Percentiles rank a stretch among this genome's conserved stretches.
These are phyloP conservation scores for Odontesthes bonariensis DNA, from an alignment of 2,113 vertebrate species.

Conservation along the genomic window DNA sequence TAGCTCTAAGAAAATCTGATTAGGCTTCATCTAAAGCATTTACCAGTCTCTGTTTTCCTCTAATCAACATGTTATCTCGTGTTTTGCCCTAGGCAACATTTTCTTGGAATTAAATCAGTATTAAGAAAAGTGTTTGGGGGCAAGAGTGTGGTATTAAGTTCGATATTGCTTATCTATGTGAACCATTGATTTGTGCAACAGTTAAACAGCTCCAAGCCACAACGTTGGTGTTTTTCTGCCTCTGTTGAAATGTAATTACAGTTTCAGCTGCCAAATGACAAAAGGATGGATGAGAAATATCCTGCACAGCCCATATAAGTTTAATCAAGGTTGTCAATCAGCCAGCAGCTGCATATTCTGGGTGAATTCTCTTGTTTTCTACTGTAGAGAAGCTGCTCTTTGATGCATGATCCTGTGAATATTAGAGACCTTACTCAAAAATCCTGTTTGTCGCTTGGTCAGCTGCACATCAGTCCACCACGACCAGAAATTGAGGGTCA, in stretches of 20 bases:
- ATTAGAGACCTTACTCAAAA: slow-evolving; percentile 50
- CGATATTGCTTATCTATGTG: slow-evolving; percentile 60
- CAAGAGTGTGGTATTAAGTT: slow-evolving; percentile 33
- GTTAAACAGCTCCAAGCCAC: slow-evolving; percentile 50
- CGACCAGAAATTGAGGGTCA: slow-evolving; percentile 19
- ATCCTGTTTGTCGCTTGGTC: slow-evolving; percentile 33
- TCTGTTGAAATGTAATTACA: slow-evolving; percentile 64
- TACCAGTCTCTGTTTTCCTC: slow-evolving; percentile 19
- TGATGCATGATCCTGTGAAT: slow-evolving; percentile 51
- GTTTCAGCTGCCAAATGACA: slow-evolving; percentile 58
- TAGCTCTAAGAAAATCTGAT: slow-evolving; percentile 43
- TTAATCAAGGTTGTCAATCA: slow-evolving; percentile 70
- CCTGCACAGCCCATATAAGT: slow-evolving; percentile 44
- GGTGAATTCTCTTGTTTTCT: slow-evolving; percentile 25
- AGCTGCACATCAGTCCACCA: slow-evolving; percentile 14
- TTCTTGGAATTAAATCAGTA: slow-evolving; percentile 57
- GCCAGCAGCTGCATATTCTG: slow-evolving; percentile 44
- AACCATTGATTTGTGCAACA: slow-evolving; percentile 41
- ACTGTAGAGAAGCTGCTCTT: slow-evolving; percentile 50
- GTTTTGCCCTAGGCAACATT: slow-evolving; percentile 46
- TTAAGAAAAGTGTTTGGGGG: slow-evolving; percentile 29
- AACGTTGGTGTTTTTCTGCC: slow-evolving; percentile 45
- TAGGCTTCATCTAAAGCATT: slow-evolving; percentile 36
- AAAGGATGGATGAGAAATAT: slow-evolving; percentile 73
- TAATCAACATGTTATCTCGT: slow-evolving; percentile 54